Conservation (phyloP, 2,888 invertebrate species). For the Steromphala cineraria region DNA sequence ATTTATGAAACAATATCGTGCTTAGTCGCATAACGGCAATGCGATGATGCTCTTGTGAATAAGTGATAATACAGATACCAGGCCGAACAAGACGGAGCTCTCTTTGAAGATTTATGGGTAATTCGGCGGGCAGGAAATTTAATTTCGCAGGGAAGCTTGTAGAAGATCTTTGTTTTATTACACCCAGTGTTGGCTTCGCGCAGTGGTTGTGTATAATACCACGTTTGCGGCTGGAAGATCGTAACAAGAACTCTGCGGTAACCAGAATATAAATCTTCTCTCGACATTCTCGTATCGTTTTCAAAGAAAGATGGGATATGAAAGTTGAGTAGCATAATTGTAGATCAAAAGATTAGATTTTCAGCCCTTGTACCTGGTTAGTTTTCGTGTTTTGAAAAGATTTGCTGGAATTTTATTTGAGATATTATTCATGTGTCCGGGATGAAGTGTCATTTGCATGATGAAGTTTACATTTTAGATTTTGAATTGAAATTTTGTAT, state of each 20-base stretch:
- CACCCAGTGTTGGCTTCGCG: not conserved
- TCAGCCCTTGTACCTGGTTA: not conserved
- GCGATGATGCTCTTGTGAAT: slow-evolving; percentile 13
- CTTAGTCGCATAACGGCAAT: slow-evolving; percentile 9
- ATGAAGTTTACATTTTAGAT: no score
- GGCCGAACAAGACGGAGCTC: not conserved
- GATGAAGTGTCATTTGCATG: no score
- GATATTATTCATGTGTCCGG: no score
- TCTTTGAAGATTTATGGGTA: slow-evolving; percentile 14
- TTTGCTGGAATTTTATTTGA: no score
- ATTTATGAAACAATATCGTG: slow-evolving; percentile 21
- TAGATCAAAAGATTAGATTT: not conserved
- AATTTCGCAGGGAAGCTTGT: slow-evolving; percentile 13
- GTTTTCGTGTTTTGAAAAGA: no score
- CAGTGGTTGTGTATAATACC: not conserved
- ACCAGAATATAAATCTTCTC: not conserved
- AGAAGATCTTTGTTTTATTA: slow-evolving; percentile 20
- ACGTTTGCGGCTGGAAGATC: not conserved
- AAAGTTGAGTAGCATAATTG: not conserved
- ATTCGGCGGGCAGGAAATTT: slow-evolving; percentile 13
- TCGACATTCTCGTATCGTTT: not conserved
- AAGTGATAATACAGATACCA: slow-evolving; percentile 8
- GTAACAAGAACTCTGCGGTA: not conserved
- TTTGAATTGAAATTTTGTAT: no score
- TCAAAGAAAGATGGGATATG: slow-evolving; percentile 7